Percentiles rank a stretch among this genome's conserved stretches.
These are phyloP conservation scores for Isaurus tuberculatus DNA, from an alignment of 92 coral and sea anemone genomes.

Conservation along the genomic window DNA sequence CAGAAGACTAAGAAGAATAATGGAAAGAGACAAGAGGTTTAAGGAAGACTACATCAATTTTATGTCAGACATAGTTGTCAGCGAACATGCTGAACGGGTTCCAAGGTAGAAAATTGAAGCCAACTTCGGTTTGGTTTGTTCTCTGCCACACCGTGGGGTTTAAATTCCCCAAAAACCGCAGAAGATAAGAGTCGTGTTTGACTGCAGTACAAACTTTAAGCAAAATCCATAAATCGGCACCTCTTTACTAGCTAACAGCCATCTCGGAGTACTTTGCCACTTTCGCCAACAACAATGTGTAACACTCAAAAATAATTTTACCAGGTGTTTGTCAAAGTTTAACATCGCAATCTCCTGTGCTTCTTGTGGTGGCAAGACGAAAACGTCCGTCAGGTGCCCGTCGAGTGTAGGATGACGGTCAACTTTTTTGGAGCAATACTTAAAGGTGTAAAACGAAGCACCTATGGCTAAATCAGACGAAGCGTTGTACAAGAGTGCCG, in stretches of 20 bases:
- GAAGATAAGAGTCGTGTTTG: conserved; percentile 3
- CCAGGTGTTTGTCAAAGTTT: conserved; percentile 39
- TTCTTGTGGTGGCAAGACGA: conserved; percentile 56
- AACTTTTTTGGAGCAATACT: conserved; percentile 49
- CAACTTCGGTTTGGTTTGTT: background rate
- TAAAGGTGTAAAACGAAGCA: conserved; percentile 34
- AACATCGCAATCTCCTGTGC: conserved; percentile 44
- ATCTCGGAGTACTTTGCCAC: conserved; percentile 27
- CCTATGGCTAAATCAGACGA: conserved; percentile 35
- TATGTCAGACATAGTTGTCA: background rate
- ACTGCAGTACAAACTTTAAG: background rate
- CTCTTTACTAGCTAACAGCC: background rate
- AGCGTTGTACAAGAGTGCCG: background rate
- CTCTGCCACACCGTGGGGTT: background rate
- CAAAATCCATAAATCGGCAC: background rate
- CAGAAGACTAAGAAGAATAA: conserved; percentile 8
- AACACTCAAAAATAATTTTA: conserved; percentile 49
- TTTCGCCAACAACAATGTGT: conserved; percentile 46
- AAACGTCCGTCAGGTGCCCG: conserved; percentile 17
- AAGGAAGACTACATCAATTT: background rate
- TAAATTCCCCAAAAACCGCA: background rate
- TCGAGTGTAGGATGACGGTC: conserved; percentile 52
- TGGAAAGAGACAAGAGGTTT: background rate
- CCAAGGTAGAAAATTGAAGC: background rate
- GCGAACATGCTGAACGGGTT: background rate